Base-by-base conservation (phyloP, 2,113 vertebrate genomes). In the Lipophrys pholis region DNA sequence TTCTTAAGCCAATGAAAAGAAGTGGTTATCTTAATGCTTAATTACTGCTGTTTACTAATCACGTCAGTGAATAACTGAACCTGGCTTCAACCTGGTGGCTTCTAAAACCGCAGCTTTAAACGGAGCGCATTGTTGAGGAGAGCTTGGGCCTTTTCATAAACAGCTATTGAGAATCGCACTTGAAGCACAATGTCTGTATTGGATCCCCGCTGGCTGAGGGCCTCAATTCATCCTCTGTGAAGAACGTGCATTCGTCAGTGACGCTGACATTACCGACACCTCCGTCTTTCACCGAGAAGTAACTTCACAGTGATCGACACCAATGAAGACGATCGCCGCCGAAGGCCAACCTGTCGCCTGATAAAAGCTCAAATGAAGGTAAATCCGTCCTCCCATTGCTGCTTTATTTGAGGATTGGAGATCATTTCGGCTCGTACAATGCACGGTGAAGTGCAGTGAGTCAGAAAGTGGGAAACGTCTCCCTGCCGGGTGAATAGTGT, bases 401-500 rank as follows among this genome's bases (percentile, higher is more conserved):
- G 17, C 5, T 36, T 65, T n/a, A n/a, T 73, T 62, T 60, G 48
- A 55, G 5, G 45, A 54, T 67, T 15, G 53, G 3, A 80, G 42
- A 67, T 69, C 9, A 15, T 35, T 62, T 53, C 38, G 9, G 49
- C 12, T 62, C 16, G 48, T 6, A 60, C 53, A 52, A 52, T 58
- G 66, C 21, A 41, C 9, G 2, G 35, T 35, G 68, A 40, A 46
- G 1, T 14, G 40, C 17, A 50, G 21, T 6, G 17, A 69, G 57
- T 61, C 49, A 77, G 61, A 59, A 69, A 77, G 63, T 30, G 7
- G 5, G 6, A 80, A 12, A 52, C 54, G 48, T 68, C 57, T 43
- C 35, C 54, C 49, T 45, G 63, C 17, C 48, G n/a, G 30, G 49
- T 76, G 76, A 69, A 50, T 7, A 57, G 36, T 7, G 38, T 9